phyloP scores from a whole-genome alignment of 2,888 invertebrate genomes.

The Apamea sordens region DNA sequence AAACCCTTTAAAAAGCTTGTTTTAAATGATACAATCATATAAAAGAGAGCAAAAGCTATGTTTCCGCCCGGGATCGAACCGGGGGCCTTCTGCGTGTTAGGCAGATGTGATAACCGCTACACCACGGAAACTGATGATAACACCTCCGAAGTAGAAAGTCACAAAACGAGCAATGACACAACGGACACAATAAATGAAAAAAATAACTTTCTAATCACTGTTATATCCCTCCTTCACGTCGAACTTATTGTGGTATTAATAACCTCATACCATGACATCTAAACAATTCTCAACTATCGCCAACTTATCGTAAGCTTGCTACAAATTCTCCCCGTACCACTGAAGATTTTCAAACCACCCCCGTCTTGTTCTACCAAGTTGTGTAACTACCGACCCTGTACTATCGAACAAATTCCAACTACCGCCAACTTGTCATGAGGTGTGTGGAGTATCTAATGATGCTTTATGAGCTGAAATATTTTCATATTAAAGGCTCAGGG shows the following conservation, averaged over 20 bases:
- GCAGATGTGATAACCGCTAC: conserved; percentile 97
- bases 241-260: background rate
- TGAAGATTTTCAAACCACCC: conserved; percentile 72
- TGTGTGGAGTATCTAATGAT: conserved; percentile 77
- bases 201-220: background rate
- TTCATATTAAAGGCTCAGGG: conserved; percentile 76
- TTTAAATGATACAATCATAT: background rate
- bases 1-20: background rate
- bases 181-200: background rate
- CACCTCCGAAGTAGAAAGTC: accelerated
- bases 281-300: conserved; percentile 20
- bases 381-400: background rate
- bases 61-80: conserved; percentile 97
- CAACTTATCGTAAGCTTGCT: conserved; percentile 12
- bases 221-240: background rate
- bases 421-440: conserved; percentile 47
- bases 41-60: conserved; percentile 78
- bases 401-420: conserved; percentile 72
- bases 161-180: background rate
- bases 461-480: conserved; percentile 83
- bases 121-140: conserved; percentile 92
- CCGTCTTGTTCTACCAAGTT: background rate
- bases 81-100: conserved; percentile 97
- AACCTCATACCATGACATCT: conserved; percentile 1
- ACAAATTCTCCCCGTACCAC: conserved; percentile 33